phyloP scores from a whole-genome alignment of 92 coral and sea anemone genomes.

The Parazoanthus swiftii region DNA sequence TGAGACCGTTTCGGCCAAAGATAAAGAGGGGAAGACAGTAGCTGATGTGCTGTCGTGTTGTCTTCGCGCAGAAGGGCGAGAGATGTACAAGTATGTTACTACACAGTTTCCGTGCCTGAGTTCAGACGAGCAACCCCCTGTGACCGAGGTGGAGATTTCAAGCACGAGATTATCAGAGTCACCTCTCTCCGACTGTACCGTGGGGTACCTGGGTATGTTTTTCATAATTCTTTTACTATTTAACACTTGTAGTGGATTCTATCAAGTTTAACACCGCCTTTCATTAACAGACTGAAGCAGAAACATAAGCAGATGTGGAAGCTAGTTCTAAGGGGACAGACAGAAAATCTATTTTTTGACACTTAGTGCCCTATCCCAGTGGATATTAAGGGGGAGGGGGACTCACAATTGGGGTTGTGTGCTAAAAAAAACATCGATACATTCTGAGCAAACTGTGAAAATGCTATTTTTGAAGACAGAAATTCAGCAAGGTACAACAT shows the following conservation, averaged over 20 bases:
- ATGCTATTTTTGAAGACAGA: no score
- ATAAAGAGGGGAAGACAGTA: constrained; percentile 22
- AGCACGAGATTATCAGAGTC: constrained; percentile 5
- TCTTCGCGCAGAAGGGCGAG: not conserved
- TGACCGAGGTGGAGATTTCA: not conserved
- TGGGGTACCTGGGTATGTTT: constrained; percentile 7
- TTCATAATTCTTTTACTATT: not conserved
- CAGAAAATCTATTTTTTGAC: no score
- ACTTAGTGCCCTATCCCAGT: no score
- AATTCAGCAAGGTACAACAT: no score
- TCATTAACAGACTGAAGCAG: not conserved
- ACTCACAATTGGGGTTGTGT: no score
- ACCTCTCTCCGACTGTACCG: not conserved
- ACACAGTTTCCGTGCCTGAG: not conserved
- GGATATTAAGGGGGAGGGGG: no score
- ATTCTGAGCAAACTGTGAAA: no score
- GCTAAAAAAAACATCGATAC: no score
- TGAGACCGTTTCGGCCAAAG: not conserved
- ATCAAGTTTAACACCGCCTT: not conserved
- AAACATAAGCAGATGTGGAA: not conserved
- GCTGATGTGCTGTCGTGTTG: constrained; percentile 6
- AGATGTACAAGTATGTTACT: not conserved
- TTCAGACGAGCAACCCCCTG: not conserved
- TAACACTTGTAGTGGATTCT: not conserved
- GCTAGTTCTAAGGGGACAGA: not conserved